phyloP scores from a whole-genome alignment of 1,140 invertebrate species.

The Drosophila oshimai region DNA sequence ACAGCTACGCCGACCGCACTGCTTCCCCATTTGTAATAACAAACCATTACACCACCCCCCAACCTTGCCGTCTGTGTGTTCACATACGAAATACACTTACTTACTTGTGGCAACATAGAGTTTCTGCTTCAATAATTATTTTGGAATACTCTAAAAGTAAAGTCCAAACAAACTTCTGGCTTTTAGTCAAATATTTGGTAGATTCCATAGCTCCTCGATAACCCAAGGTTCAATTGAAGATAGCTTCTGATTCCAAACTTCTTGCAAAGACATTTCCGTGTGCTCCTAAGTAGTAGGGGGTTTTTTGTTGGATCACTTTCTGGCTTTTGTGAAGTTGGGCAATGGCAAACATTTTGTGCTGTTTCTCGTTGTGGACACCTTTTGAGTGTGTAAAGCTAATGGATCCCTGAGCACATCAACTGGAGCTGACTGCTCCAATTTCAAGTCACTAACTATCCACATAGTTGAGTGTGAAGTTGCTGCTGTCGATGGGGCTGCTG shows the following conservation, averaged over 20 bases:
- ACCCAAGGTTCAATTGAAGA: not conserved
- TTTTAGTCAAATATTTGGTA: no score
- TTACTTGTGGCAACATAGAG: no score
- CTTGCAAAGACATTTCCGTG: not conserved
- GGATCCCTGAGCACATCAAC: conserved; percentile 37
- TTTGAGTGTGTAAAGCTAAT: conserved; percentile 40
- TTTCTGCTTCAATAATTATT: no score
- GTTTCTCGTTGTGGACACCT: not conserved
- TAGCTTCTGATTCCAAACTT: not conserved
- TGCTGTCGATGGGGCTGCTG: not conserved
- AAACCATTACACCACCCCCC: no score
- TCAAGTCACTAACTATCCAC: conserved; percentile 6
- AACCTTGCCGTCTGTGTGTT: no score
- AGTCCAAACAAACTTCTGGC: no score
- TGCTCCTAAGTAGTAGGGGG: not conserved
- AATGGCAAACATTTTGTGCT: conserved; percentile 55
- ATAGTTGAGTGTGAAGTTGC: conserved; percentile 2
- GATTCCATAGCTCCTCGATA: no score
- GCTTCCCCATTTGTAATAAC: no score
- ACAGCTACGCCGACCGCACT: no score
- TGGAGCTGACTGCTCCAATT: conserved; percentile 13
- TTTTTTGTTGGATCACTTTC: not conserved
- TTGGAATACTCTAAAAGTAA: no score
- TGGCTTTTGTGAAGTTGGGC: conserved; percentile 1
- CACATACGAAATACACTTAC: no score